phyloP scores from a whole-genome alignment of 92 coral and sea anemone species.

The Meandrina meandrites region DNA sequence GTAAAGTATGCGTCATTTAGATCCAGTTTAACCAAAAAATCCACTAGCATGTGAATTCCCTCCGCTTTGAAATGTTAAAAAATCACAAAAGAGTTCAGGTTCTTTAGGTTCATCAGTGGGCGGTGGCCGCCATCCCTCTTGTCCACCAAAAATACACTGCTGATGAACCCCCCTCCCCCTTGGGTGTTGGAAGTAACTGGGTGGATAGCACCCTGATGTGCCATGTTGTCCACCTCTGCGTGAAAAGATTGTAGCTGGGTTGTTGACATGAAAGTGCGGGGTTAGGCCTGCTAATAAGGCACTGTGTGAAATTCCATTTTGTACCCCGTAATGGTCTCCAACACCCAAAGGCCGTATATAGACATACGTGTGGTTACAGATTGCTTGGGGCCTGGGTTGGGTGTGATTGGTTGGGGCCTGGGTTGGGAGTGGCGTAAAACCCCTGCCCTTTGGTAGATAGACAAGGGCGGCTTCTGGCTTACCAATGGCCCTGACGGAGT shows the following conservation, averaged over 20 bases:
- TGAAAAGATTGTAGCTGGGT: not conserved
- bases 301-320: conserved; percentile 13
- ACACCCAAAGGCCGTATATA: conserved; percentile 28
- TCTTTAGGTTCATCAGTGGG: conserved; percentile 28
- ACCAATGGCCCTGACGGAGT: not conserved
- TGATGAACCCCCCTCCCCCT: not conserved
- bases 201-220: conserved; percentile 10
- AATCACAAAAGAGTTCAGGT: conserved; percentile 26
- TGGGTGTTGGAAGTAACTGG: conserved; percentile 19
- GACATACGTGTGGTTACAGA: conserved; percentile 42
- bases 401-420: conserved; percentile 11
- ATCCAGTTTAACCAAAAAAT: conserved; percentile 52
- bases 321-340: conserved; percentile 22
- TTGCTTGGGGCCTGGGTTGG: no score
- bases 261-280: conserved; percentile 14
- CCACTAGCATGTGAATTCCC: conserved; percentile 34
- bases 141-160: conserved; percentile 4
- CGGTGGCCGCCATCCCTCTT: conserved; percentile 48
- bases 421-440: not conserved
- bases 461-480: not conserved
- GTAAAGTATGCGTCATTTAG: conserved; percentile 55
- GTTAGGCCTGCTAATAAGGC: conserved; percentile 1
- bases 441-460: conserved; percentile 13
- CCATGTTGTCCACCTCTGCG: conserved; percentile 7
- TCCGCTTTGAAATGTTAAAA: conserved; percentile 54